Base-by-base conservation (phyloP, 1,140 invertebrate genomes). In the Ericerus pela region DNA sequence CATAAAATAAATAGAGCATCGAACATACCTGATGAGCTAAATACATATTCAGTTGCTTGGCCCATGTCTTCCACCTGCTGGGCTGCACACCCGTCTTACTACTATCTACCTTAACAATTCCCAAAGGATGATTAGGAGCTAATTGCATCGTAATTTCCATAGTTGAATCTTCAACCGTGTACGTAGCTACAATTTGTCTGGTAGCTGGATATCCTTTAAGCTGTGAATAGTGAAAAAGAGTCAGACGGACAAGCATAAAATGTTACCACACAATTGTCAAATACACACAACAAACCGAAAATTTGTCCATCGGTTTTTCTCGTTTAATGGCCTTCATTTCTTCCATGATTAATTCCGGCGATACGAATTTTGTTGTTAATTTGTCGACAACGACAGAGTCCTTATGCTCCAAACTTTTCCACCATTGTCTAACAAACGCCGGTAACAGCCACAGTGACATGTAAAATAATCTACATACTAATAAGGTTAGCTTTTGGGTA, bases 381-480 rank as follows among this genome's bases (percentile, higher is more conserved):
- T 76, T 79, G 60, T 92, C 86, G 3, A 92, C 79, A 53, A 81
- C 72, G 51, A 75, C 75, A 30, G 79, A 73, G 10, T 79, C 74
- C 62, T 78, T 75, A 53, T 80, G 77, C 22, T 87, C 83, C 2
- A 74, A 67, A 37, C 78, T 74, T 1, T 53, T 29, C 79, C 83
- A 90, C 88, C 89, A 94, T 63, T 82, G 78, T 18, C 88, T 74
- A 2, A 85, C 80, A 47, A 85, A 72, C 30, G 84, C 85, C n/a
- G 85, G 85, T 60, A 89, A 68, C 61, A 76, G 75, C 33, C 76
- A 72, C 28, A 89, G 65, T 51, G 77, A 69, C 55, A 76, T 73
- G 11, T 73, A 70, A 64, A 84, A 84, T 26, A 86, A 65, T 69
- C 76, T 77, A 64, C 84, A 85, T 2, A 78, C 76, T 54, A 85